Evolutionary conservation across 2,888 invertebrate species (phyloP), one percentile per base, ranked within the genome.

Genomic region (Plutella xylostella): DNA sequence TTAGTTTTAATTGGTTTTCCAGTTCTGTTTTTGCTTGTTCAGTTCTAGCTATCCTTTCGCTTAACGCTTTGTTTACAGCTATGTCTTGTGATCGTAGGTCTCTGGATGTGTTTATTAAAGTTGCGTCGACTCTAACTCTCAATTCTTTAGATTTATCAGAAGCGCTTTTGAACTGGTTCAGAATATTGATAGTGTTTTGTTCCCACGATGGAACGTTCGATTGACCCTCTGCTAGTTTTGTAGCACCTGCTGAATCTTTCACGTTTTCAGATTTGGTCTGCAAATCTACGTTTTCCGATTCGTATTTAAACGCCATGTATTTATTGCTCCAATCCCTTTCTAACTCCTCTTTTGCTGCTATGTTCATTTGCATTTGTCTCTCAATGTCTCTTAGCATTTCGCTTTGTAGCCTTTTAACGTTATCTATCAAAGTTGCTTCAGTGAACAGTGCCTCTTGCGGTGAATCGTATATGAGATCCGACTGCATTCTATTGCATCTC

Each of bases 261-360:
- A 94, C 88, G 45, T 87, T 88, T 34, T 77, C 85, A 0, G 91
- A 90, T 56, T 85, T 85, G 15, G 92, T 93, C 51, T 89, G 87
- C 42, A 95, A 76, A 4, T 89, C 87, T n/a, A 88, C 84, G 61
- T 90, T 92, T 2, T 80, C 67, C 0, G 88, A 86, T 58, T 96
- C 95, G 33, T 92, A 89, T 57, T 91, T 89, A 56, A 91, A 90
- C 1, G 94, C 88, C 52, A 92, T 88, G 52, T 86, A 87, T 74
- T 96, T 96, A 63, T 96, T 92, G 55, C 94, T 93, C 94, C 95
- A 96, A 65, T 96, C 95, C 51, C 88, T 88, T 75, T 96, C 96
- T 48, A 96, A 66, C 19, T 91, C 86, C 51, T 89, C 86, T 61
- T 95, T 94, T 0, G 91, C 90, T 0, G 91, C 89, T 42, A 91